phyloP scores from a whole-genome alignment of 1,140 invertebrate genomes.

The Atta texana region DNA sequence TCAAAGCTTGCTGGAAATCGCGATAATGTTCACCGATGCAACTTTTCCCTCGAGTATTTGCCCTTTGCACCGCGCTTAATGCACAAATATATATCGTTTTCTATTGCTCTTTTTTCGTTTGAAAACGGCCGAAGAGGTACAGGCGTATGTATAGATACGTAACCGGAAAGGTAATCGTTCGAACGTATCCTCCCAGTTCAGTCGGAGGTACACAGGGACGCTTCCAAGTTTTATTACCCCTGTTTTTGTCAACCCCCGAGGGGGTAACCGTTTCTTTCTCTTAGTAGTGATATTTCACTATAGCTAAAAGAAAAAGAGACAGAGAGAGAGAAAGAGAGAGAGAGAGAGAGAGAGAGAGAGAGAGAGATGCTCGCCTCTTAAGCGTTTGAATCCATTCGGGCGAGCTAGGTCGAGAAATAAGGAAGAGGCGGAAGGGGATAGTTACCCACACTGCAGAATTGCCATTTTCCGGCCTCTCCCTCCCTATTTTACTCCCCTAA shows the following conservation, averaged over 20 bases:
- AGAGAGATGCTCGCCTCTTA: conserved; percentile 76
- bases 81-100: conserved; percentile 45
- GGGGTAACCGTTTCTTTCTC: conserved; percentile 77
- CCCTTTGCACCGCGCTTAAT: conserved; percentile 41
- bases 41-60: conserved; percentile 48
- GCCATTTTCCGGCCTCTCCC: conserved; percentile 78
- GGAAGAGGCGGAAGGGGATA: conserved; percentile 52
- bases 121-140: conserved; percentile 40
- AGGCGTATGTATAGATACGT: conserved; percentile 49
- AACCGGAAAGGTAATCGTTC: conserved; percentile 68
- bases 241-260: conserved; percentile 78
- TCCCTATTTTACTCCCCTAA: conserved; percentile 79
- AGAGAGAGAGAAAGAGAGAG: conserved; percentile 50
- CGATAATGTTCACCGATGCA: conserved; percentile 22
- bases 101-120: conserved; percentile 48
- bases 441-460: conserved; percentile 81
- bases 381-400: conserved; percentile 74
- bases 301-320: conserved; percentile 64
- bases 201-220: conserved; percentile 32
- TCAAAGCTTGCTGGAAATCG: conserved; percentile 9
- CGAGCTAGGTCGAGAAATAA: conserved; percentile 43
- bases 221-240: conserved; percentile 78
- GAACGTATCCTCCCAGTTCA: conserved; percentile 62
- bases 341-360: conserved; percentile 50
- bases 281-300: conserved; percentile 81